These are phyloP conservation scores for Ateles fusciceps DNA, from an alignment of 2,797 vertebrate genomes.

Conservation along the genomic window DNA sequence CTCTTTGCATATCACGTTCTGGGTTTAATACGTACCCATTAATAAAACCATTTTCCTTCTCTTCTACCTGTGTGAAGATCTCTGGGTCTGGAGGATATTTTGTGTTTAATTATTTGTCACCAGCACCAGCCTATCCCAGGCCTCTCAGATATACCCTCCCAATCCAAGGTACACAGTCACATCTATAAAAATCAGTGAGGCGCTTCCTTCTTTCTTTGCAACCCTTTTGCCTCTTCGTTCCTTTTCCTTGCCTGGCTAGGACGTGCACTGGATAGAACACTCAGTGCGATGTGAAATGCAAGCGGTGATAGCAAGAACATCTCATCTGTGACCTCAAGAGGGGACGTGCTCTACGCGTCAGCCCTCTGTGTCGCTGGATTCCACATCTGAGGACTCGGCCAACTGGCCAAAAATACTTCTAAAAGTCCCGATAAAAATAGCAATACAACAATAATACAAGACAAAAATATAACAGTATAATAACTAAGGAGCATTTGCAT, in stretches of 20 bases:
- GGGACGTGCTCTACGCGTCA: background rate
- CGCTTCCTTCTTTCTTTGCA: background rate
- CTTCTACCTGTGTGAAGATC: background rate
- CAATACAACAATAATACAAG: background rate
- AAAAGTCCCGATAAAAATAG: background rate
- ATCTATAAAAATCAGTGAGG: background rate
- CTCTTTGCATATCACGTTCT: background rate
- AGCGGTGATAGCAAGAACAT: background rate
- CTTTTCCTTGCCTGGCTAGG: background rate
- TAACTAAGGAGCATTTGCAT: background rate
- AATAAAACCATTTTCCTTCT: background rate
- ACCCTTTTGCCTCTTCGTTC: background rate
- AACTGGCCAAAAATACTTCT: background rate
- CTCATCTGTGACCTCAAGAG: background rate
- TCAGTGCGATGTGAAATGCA: background rate
- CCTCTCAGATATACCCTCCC: accelerated
- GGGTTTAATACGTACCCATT: no score
- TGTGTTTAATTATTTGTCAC: background rate
- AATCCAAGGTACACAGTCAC: accelerated
- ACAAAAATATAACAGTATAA: background rate
- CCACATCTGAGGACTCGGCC: background rate
- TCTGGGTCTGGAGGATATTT: background rate
- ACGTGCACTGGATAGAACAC: background rate
- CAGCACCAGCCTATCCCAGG: background rate
- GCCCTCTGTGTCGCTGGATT: background rate